Evolutionary conservation across 1,140 invertebrate genomes (phyloP).

Genomic region (Bombus sibiricus): DNA sequence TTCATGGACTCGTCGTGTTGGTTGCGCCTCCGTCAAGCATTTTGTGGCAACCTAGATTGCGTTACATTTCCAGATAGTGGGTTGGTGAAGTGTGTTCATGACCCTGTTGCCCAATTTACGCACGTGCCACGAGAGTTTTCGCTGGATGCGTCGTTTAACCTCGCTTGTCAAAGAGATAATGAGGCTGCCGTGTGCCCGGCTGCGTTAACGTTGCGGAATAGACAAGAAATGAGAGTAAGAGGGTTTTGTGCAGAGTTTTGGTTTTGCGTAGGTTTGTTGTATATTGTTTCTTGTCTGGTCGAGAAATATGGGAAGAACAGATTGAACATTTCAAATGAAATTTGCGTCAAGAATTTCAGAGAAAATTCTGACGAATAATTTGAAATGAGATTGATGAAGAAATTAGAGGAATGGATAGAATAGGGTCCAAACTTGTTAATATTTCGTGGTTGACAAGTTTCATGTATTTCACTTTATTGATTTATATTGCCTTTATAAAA

Average conservation of each 20-base stretch:
- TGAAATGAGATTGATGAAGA: not conserved
- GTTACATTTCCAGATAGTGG: not conserved
- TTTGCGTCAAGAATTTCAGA: not conserved
- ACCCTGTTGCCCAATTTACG: not conserved
- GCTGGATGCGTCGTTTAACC: not conserved
- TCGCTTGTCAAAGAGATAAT: not conserved
- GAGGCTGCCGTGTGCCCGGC: not conserved
- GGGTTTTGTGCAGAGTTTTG: not conserved
- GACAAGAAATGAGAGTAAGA: not conserved
- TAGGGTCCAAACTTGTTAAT: too few relatives aligned
- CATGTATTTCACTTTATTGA: too few relatives aligned
- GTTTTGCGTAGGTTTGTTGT: not conserved
- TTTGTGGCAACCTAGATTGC: not conserved
- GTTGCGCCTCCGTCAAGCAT: too few relatives aligned
- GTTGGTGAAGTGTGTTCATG: not conserved
- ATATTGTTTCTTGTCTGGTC: not conserved
- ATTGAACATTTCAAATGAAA: not conserved
- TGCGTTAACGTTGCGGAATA: not conserved
- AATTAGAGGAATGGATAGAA: too few relatives aligned
- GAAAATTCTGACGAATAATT: not conserved
- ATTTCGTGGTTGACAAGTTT: too few relatives aligned
- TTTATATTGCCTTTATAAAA: too few relatives aligned
- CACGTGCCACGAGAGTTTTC: not conserved
- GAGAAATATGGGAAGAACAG: not conserved
- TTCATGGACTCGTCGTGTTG: too few relatives aligned